A percentile compares a stretch with the other conserved stretches of the same genome.
Conservation (phyloP, 1,140 invertebrate genomes). For the Theocolax elegans region DNA sequence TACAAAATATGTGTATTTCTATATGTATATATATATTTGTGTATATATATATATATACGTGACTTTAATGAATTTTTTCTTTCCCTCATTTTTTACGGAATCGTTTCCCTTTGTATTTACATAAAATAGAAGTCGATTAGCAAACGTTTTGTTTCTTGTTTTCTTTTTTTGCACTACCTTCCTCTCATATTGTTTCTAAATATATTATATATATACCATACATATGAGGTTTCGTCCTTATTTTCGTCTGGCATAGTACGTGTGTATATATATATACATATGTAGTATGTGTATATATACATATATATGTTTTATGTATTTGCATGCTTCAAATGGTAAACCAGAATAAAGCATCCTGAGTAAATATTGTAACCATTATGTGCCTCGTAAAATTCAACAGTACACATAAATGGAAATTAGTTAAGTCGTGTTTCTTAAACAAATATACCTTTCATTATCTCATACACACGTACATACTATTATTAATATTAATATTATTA, state of each 20-base stretch:
- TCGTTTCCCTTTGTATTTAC: constrained; percentile 57
- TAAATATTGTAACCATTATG: constrained; percentile 67
- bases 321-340: constrained; percentile 55
- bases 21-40: constrained; percentile 54
- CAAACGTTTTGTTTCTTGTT: constrained; percentile 57
- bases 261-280: constrained; percentile 47
- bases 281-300: constrained; percentile 53
- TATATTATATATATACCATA: constrained; percentile 47
- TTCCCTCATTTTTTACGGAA: constrained; percentile 49
- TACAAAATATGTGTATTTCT: constrained; percentile 69
- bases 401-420: constrained; percentile 52
- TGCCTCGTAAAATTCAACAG: constrained; percentile 61
- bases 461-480: constrained; percentile 44
- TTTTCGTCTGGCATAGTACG: constrained; percentile 61
- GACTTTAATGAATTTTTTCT: constrained; percentile 54
- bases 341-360: constrained; percentile 68
- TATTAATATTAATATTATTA: too few relatives aligned
- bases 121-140: constrained; percentile 66
- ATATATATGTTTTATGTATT: constrained; percentile 46
- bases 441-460: constrained; percentile 48
- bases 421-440: constrained; percentile 42
- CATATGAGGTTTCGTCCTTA: constrained; percentile 50
- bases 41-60: constrained; percentile 59
- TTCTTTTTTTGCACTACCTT: constrained; percentile 37
- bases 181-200: constrained; percentile 43